These are phyloP conservation scores for Sorex araneus DNA, from an alignment of 2,113 vertebrate species.

Conservation along the genomic window DNA sequence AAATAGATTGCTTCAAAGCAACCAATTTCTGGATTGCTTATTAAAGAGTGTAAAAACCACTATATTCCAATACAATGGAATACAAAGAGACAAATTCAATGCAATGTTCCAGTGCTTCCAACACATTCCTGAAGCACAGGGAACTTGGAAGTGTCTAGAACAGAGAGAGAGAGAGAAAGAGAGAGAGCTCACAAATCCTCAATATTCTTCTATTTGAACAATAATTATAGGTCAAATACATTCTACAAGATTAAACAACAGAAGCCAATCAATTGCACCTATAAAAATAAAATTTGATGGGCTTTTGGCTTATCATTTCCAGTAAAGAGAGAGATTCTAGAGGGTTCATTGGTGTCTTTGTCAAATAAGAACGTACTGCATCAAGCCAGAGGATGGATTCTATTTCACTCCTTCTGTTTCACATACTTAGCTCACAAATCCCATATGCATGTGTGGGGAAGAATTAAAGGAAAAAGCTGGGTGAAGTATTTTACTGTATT, in stretches of 20 bases:
- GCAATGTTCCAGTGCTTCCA: background rate
- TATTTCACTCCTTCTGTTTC: constrained; percentile 24
- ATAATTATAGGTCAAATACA: background rate
- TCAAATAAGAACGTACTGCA: background rate
- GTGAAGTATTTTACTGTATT: constrained; percentile 67
- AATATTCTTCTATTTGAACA: constrained; percentile 29
- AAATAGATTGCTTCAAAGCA: background rate
- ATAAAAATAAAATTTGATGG: background rate
- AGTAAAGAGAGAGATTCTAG: background rate
- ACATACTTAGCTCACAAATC: constrained; percentile 28
- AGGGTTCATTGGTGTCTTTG: constrained; percentile 11
- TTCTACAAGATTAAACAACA: background rate
- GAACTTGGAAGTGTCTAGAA: background rate
- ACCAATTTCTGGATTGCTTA: background rate
- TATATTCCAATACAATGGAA: background rate
- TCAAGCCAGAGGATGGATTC: constrained; percentile 42
- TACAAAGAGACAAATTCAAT: no score
- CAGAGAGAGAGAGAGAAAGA: background rate
- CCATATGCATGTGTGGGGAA: background rate
- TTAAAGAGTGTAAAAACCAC: background rate
- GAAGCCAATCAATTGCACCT: background rate
- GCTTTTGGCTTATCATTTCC: background rate
- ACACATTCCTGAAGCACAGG: background rate
- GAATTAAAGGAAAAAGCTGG: constrained; percentile 30
- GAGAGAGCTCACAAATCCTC: background rate